A percentile compares a stretch with the other conserved stretches of the same genome.
Conservation (phyloP, 2,797 vertebrate species). For the Sitta carolinensis region DNA sequence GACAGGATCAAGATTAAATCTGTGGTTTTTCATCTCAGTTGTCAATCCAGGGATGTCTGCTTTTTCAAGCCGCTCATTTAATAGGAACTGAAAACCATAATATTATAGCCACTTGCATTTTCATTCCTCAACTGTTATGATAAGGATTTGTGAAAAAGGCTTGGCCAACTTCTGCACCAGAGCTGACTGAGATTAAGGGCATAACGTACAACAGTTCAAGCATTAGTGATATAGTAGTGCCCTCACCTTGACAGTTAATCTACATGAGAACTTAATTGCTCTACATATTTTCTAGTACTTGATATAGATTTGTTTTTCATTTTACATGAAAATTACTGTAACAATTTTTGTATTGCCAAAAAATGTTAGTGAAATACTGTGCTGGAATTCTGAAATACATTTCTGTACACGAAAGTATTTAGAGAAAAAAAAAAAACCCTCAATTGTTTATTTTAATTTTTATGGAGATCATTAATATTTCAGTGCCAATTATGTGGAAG, state of each 20-base stretch:
- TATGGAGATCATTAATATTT: neutral
- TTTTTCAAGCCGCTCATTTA: neutral
- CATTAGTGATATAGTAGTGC: neutral
- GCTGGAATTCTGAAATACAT: neutral
- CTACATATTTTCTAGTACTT: neutral
- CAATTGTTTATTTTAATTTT: fast-evolving
- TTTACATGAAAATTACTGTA: neutral
- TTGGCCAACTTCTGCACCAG: neutral
- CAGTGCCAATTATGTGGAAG: neutral
- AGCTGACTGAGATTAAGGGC: neutral
- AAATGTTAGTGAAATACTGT: neutral
- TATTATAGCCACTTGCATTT: neutral
- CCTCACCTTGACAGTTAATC: neutral
- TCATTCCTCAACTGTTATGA: neutral
- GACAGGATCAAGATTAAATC: neutral
- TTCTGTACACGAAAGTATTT: neutral
- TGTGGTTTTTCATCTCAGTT: neutral
- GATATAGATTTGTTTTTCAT: neutral
- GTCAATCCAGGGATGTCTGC: neutral
- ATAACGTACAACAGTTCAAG: neutral
- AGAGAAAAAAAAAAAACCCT: neutral
- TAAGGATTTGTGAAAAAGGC: neutral
- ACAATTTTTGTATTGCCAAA: neutral
- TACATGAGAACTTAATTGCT: neutral
- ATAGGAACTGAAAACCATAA: neutral